Base-by-base conservation (phyloP, 2,888 invertebrate species). In the Hydraecia micacea region DNA sequence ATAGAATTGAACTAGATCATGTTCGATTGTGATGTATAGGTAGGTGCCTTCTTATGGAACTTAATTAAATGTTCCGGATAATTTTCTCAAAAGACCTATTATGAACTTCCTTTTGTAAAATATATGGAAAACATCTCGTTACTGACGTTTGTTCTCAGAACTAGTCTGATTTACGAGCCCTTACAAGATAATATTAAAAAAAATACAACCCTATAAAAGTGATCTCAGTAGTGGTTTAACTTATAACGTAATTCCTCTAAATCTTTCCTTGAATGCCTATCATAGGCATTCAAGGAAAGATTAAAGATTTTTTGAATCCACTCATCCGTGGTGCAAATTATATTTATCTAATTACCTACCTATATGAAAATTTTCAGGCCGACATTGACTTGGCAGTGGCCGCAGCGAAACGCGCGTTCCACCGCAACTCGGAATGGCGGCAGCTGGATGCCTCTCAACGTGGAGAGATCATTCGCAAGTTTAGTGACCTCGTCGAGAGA, bases 371-470 rank as follows among this genome's bases (percentile, higher is more conserved):
- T 55, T 80, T 75, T 25, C 80, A 97, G 96, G 98, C 97, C 6
- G 98, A 99, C 90, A 97, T 99, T 21, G 97, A 98, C 87, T 90
- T 97, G 79, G 99, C 99, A 0, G 98, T 99, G 0, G 93, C 97
- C 65, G 98, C 98, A 6, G 99, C 99, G 0, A 97, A 97, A 78
- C 95, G 97, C 42, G 88, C 89, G 0, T 98, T 98, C 91, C 96
- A 97, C 91, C 97, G 93, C 84, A 97, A 94, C 36, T 98, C 98
- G 0, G 97, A 97, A 91, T 98, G 98, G 98, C 97, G 99, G 80
- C 97, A 97, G 0, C 97, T 98, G 97, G 98, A 99, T 94, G 98
- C 99, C 0, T 98, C 98, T 0, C 95, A 97, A 60, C 97, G 99
- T 74, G 99, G 99, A 0, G 92, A 95, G 42, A 95, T 99, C 3